Evolutionary conservation across 2,888 invertebrate genomes (phyloP), one percentile per base, ranked within the genome.

Genomic region (Chorisops tibialis): DNA sequence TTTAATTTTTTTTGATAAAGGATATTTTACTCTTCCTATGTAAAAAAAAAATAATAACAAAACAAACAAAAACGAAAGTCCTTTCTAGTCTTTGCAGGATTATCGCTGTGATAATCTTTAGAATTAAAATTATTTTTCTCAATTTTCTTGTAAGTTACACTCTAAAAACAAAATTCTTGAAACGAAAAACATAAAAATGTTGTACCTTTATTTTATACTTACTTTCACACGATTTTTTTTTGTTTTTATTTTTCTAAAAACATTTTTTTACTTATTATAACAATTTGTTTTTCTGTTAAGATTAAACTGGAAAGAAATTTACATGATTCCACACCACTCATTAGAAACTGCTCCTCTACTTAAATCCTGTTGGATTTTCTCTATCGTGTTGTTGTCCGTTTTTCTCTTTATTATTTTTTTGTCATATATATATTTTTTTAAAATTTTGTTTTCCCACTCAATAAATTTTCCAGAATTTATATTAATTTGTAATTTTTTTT

Each of bases 31-130:
- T 30, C 30, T 30, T 5, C 30, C 30, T 30, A 30, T 30, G 4
- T 41, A 41, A 14, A 5, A 41, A 41, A 37, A 9, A 37, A 37
- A 37, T 9, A 37, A 37, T 11, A 9, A 6, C 16, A 41, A n/a
- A 14, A 41, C 4, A 41, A 14, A 24, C 22, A n/a, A 9, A 37
- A 52, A n/a, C 22, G 43, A 43, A 56, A 21, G 37, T 43, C 22
- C 38, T 52, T 38, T 52, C 52, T 52, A 52, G 52, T 52, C 52
- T 39, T 52, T 18, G 16, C 6, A 48, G 37, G 54, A 43, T 22
- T 43, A 43, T 54, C 54, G 43, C 43, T 54, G 54, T 54, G 54
- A 54, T 54, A 43, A 19, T 43, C 43, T 24, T 24, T 43, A 54
- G 43, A 43, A 54, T 38, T 38, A n/a, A 38, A 38, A 38, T 52